Conservation (phyloP, 2,888 invertebrate species). For the Piscicola geometra region DNA sequence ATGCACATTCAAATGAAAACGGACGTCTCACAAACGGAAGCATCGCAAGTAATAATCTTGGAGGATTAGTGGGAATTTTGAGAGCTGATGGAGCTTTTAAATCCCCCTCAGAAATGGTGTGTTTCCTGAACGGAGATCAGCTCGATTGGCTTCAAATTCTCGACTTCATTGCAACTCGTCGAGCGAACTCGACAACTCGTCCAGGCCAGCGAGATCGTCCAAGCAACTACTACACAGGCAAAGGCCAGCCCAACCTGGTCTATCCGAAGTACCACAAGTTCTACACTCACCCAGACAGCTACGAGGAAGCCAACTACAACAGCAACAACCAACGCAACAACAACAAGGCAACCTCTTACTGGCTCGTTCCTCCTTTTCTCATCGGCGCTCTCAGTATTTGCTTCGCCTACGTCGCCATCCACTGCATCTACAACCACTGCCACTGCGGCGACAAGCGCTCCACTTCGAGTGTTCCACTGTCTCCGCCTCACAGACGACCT, state of each 20-base stretch:
- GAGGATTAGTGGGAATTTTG: not conserved
- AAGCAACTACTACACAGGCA: not conserved
- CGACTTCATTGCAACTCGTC: not conserved
- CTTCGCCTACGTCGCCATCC: constrained; percentile 40
- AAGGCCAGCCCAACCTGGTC: constrained; percentile 27
- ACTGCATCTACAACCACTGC: constrained; percentile 43
- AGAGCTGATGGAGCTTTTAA: not conserved
- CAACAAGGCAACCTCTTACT: constrained; percentile 37
- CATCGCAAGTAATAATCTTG: not conserved
- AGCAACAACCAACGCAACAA: not conserved
- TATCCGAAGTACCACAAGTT: constrained; percentile 29
- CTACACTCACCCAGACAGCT: not conserved
- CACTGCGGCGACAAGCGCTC: constrained; percentile 34
- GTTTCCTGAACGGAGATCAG: constrained; percentile 19
- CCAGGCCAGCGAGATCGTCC: not conserved
- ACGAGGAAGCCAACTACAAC: constrained; percentile 7
- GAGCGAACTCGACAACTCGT: not conserved
- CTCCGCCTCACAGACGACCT: not conserved
- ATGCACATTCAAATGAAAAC: no score
- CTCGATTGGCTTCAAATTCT: constrained; percentile 12
- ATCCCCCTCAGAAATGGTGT: not conserved
- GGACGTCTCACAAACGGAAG: not conserved
- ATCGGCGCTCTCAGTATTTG: constrained; percentile 43
- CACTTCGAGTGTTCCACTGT: not conserved
- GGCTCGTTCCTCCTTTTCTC: constrained; percentile 43